phyloP scores from a whole-genome alignment of 2,113 vertebrate genomes.

The Ramphastos sulfuratus region DNA sequence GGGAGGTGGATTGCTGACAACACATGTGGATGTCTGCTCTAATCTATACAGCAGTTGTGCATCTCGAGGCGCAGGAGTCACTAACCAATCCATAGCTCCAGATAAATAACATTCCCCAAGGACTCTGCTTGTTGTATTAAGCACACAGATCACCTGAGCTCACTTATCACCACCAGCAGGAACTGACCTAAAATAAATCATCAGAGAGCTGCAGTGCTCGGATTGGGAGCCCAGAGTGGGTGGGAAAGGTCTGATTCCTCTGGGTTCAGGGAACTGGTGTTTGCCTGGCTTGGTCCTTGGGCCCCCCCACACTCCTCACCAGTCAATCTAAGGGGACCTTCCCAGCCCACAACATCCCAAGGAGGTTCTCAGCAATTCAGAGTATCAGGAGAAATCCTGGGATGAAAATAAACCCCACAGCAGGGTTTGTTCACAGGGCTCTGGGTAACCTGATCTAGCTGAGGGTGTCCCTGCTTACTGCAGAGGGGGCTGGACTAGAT shows the following conservation, averaged over 20 bases:
- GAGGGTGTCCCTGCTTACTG: no score
- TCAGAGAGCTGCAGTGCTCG: neutral
- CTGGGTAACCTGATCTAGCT: no score
- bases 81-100: neutral
- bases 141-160: conserved; percentile 49
- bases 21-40: neutral
- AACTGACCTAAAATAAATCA: conserved; percentile 24
- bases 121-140: conserved; percentile 28
- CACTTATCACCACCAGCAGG: conserved; percentile 44
- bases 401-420: neutral
- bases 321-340: neutral
- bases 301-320: neutral
- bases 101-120: neutral
- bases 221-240: neutral
- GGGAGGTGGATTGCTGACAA: neutral
- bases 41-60: neutral
- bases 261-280: accelerated
- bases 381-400: neutral
- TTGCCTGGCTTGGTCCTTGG: neutral
- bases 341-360: neutral
- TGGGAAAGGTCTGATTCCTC: neutral
- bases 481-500: no score
- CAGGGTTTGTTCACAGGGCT: neutral
- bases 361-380: neutral
- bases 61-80: neutral